phyloP scores from a whole-genome alignment of 2,888 invertebrate species.

The Ornithoptera alexandrae region DNA sequence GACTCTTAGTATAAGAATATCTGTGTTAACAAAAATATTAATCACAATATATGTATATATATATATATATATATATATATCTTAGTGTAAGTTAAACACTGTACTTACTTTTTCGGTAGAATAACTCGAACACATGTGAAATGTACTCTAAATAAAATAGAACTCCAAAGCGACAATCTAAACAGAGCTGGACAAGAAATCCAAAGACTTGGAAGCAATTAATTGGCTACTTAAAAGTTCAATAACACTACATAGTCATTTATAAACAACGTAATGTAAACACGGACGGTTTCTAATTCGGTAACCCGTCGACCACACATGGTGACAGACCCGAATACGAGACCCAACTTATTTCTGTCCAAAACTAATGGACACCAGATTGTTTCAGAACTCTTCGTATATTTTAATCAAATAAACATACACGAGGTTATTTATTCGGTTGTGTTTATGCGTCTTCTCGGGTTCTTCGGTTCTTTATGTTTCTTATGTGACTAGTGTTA shows the following conservation, averaged over 20 bases:
- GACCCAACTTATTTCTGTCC: slow-evolving; percentile 37
- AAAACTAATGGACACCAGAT: slow-evolving; percentile 36
- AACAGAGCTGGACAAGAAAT: slow-evolving; percentile 13
- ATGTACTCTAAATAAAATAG: neutral
- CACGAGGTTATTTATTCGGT: slow-evolving; percentile 1
- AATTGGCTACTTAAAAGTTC: slow-evolving; percentile 26
- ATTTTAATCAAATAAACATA: slow-evolving; percentile 17
- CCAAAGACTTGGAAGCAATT: slow-evolving; percentile 5
- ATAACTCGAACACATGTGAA: neutral
- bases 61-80: too few species aligned
- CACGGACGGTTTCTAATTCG: slow-evolving; percentile 37
- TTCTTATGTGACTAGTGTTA: too few species aligned
- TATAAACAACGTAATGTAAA: slow-evolving; percentile 28
- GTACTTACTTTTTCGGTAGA: neutral
- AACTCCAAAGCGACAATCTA: neutral
- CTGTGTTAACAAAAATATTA: too few species aligned
- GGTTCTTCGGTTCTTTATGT: too few species aligned
- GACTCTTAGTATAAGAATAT: too few species aligned
- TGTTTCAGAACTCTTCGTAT: slow-evolving; percentile 19
- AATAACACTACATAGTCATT: slow-evolving; percentile 24
- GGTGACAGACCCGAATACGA: slow-evolving; percentile 33
- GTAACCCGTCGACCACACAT: slow-evolving; percentile 42
- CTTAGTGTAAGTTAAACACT: too few species aligned
- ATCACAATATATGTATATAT: too few species aligned
- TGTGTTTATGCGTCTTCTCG: neutral